Base-by-base conservation (phyloP, 2,888 invertebrate species). In the Eupithecia tripunctaria region DNA sequence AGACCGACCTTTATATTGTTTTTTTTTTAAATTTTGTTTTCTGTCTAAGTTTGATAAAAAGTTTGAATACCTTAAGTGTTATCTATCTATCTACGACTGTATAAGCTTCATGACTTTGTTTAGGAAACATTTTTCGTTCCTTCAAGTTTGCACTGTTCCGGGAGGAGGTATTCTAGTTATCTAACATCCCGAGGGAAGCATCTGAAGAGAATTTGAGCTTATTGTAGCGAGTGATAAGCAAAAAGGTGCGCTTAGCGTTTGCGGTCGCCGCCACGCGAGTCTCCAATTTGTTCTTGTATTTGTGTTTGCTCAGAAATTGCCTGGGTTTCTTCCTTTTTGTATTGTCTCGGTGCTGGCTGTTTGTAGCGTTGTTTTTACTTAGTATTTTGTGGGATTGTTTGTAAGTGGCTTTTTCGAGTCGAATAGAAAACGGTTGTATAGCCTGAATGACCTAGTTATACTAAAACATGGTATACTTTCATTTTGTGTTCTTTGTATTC, bases 181-280 rank as follows among this genome's bases (percentile, higher is more conserved):
- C 73, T 68, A 60, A 65, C 68, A 71, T 73, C 76, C 70, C 76
- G 32, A 38, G 76, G 76, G 76, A 72, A 68, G 70, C 67, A 76
- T 76, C 72, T 74, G 68, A 70, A 71, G 68, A 73, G 74, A 76
- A 76, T 76, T 76, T 66, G 76, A 73, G 76, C 67, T 68, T 72
- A 75, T 75, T 72, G 69, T 68, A 72, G 70, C 75, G 67, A 68
- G 70, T 72, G 76, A 76, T 76, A 76, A 76, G 76, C 76, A 76
- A 76, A 76, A 76, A 72, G 77, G 73, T 73, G 71, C 73, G 72
- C 71, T 74, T 74, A 74, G 73, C 72, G 74, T 69, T 73, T 72
- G 74, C 68, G 68, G 74, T 72, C 69, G 67, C 71, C 67, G 51
- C 68, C 60, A 70, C 70, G 72, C 77, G 67, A 75, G 60, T 71